Conservation (phyloP, 2,797 vertebrate species). For the Melanotaenia nigrans region DNA sequence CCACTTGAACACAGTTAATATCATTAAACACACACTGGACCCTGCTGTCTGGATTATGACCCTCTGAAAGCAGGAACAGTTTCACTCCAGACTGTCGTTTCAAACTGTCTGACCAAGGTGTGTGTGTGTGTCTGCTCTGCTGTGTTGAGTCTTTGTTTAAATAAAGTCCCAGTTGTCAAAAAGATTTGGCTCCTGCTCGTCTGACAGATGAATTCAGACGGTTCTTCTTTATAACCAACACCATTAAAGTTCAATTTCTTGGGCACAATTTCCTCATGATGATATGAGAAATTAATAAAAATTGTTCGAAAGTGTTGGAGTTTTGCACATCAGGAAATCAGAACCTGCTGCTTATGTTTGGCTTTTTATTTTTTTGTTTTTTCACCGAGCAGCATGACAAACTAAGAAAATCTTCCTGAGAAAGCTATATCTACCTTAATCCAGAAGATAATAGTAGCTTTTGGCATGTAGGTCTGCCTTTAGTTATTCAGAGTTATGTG, state of each 20-base stretch:
- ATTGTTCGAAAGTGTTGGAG: neutral
- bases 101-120: slow-evolving; percentile 10
- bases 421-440: neutral
- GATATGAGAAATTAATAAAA: neutral
- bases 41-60: slow-evolving; percentile 19
- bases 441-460: neutral
- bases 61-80: neutral
- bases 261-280: slow-evolving; percentile 1
- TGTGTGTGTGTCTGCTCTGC: slow-evolving; percentile 5
- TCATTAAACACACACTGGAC: slow-evolving; percentile 29
- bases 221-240: neutral
- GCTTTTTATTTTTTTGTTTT: neutral
- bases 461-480: neutral
- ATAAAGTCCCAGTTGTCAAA: slow-evolving; percentile 8
- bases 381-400: neutral
- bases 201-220: neutral
- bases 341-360: neutral
- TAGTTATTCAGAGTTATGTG: neutral
- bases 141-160: slow-evolving; percentile 34
- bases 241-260: neutral
- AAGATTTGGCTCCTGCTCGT: neutral
- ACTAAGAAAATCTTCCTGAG: neutral
- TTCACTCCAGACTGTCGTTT: slow-evolving; percentile 11
- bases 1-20: slow-evolving; percentile 16
- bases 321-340: neutral